Base-by-base conservation (phyloP, 2,797 vertebrate genomes). In the Diglossa cyanea region DNA sequence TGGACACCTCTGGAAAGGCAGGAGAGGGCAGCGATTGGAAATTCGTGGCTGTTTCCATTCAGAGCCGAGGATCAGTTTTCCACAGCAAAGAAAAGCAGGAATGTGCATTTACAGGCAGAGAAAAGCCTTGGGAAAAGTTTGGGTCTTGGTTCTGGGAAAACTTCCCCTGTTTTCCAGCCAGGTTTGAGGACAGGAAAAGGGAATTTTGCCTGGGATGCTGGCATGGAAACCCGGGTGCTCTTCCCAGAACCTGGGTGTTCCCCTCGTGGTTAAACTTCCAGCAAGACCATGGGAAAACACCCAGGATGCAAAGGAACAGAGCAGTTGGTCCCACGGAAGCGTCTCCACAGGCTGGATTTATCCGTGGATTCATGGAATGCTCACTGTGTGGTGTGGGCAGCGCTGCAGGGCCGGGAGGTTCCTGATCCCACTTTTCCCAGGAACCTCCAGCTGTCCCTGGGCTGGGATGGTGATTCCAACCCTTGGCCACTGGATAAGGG, bases 21-120 rank as follows among this genome's bases (percentile, higher is more conserved):
- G 58, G 5, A 16, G 45, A 50, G 55, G 71, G 40, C 83, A 35
- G 71, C 3, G 1, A 2, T 6, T 2, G 50, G 87, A 91, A 93
- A 90, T 11, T 67, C 2, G 0, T 7, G 5, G 16, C 7, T 71
- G 61, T 95, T 91, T 84, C 88, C 71, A 72, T 63, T 54, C 61
- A 5, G 62, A 67, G 13, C 44, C 2, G 1, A 26, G 48, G 47
- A 18, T 90, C 68, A 5, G 13, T n/a, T 93, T 93, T 48, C 62
- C 15, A 1, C 3, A 0, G 16, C 7, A 1, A 13, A n/a, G 80
- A 26, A 60, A 44, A 4, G 13, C 17, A 2, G 60, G 51, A 25
- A 44, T 5, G 40, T 0, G 2, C 2, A 3, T n/a, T n/a, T 10
- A 28, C 0, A 1, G 30, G 16, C 11, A 2, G 54, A 44, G 61